These are phyloP conservation scores for Pogonocichla stellata DNA, from an alignment of 2,113 vertebrate species.

Conservation along the genomic window DNA sequence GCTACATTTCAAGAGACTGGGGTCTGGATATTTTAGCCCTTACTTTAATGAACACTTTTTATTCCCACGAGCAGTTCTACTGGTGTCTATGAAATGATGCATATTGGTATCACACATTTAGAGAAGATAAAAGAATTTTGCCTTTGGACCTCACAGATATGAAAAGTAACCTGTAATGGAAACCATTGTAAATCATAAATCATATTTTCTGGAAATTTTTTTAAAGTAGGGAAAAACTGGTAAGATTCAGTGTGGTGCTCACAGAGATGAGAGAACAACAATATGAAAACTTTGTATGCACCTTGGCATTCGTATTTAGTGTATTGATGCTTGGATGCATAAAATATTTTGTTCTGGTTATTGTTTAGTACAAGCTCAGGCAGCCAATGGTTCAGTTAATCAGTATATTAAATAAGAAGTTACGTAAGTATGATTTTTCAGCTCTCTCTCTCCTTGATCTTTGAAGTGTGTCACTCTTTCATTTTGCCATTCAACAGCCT, in stretches of 20 bases:
- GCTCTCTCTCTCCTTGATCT: constrained; percentile 79
- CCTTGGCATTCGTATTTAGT: neutral
- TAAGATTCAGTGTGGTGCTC: neutral
- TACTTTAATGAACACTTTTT: neutral
- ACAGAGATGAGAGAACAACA: neutral
- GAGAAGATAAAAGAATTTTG: neutral
- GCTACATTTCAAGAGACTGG: neutral
- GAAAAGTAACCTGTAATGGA: neutral
- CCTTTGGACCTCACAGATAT: neutral
- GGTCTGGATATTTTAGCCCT: neutral
- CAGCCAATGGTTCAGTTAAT: constrained; percentile 27
- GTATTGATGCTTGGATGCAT: neutral
- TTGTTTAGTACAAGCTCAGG: neutral
- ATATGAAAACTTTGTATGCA: neutral
- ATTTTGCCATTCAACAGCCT: constrained; percentile 88
- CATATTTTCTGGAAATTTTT: neutral
- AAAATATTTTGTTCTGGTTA: constrained; percentile 25
- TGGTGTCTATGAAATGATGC: neutral
- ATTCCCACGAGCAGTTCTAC: neutral
- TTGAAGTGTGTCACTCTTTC: constrained; percentile 85
- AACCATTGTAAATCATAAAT: neutral
- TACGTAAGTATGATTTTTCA: constrained; percentile 50
- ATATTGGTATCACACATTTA: neutral
- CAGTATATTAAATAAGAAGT: constrained; percentile 50
- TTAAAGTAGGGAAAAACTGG: neutral